Percentiles rank a stretch among this genome's conserved stretches.
Conservation (phyloP, 1,140 invertebrate species). For the Yoshiicerus persimilis region DNA sequence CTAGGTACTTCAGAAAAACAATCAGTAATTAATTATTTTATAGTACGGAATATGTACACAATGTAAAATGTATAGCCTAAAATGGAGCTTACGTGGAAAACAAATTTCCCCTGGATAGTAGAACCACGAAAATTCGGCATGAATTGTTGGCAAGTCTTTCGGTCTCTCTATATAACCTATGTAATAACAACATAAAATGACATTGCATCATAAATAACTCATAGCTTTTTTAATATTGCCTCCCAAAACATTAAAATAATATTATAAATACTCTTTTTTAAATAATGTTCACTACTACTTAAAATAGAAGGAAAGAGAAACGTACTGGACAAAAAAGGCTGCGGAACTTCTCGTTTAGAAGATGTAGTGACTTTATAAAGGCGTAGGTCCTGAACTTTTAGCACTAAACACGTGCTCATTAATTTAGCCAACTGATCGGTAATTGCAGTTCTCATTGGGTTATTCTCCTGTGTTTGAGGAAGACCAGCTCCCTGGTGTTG, state of each 20-base stretch:
- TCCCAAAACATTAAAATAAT: background rate
- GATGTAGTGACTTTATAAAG: conserved; percentile 80
- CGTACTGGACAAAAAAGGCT: conserved; percentile 79
- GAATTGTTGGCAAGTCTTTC: conserved; percentile 82
- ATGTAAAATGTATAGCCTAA: no score
- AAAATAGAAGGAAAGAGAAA: conserved; percentile 35
- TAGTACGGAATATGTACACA: background rate
- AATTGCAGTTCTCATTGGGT: conserved; percentile 68
- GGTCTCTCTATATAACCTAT: conserved; percentile 68
- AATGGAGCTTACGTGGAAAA: conserved; percentile 76
- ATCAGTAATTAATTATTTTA: background rate
- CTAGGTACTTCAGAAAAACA: conserved; percentile 71
- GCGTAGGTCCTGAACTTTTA: conserved; percentile 85
- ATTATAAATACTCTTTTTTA: background rate
- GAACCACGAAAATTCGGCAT: conserved; percentile 94
- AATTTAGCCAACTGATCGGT: conserved; percentile 77
- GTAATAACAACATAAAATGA: conserved; percentile 1
- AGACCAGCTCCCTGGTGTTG: background rate
- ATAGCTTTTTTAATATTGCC: no score
- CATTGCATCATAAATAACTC: background rate
- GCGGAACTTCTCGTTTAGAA: conserved; percentile 66
- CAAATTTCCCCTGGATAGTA: conserved; percentile 92
- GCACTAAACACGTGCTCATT: conserved; percentile 86
- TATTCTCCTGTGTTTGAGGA: conserved; percentile 13
- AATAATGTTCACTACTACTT: conserved; percentile 35